phyloP scores from a whole-genome alignment of 1,140 invertebrate genomes.

The Drosophila rhopaloa region DNA sequence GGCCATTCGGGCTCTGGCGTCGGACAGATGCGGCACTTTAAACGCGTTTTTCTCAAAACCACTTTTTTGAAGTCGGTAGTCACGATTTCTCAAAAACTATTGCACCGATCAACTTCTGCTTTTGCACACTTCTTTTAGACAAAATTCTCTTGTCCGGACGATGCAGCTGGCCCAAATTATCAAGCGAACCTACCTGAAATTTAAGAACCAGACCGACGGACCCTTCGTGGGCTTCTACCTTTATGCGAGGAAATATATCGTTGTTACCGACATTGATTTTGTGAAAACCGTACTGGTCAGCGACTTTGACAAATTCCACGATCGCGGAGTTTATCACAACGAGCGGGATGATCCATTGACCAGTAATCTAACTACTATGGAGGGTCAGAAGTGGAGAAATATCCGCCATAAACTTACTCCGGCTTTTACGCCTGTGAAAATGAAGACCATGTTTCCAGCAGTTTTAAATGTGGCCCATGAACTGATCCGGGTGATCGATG shows the following conservation, averaged over 20 bases:
- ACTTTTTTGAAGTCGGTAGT: too few species aligned
- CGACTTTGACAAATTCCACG: slow-evolving; percentile 86
- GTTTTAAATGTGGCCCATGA: slow-evolving; percentile 60
- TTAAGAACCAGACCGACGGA: slow-evolving; percentile 44
- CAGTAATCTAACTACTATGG: slow-evolving; percentile 83
- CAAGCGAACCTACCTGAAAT: slow-evolving; percentile 42
- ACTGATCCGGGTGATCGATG: slow-evolving; percentile 31
- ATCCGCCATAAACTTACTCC: slow-evolving; percentile 86
- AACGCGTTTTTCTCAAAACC: too few species aligned
- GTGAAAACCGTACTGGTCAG: slow-evolving; percentile 86
- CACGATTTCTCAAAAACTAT: too few species aligned
- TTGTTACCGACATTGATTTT: slow-evolving; percentile 64
- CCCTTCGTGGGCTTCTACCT: slow-evolving; percentile 63
- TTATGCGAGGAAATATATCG: slow-evolving; percentile 14
- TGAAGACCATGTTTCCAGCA: slow-evolving; percentile 86
- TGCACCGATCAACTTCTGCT: too few species aligned
- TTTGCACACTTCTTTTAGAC: too few species aligned
- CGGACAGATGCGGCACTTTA: too few species aligned
- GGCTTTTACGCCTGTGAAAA: slow-evolving; percentile 86
- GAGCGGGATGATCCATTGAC: slow-evolving; percentile 85
- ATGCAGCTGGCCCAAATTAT: slow-evolving; percentile 25
- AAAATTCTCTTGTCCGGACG: too few species aligned
- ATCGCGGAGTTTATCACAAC: slow-evolving; percentile 85
- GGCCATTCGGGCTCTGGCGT: too few species aligned
- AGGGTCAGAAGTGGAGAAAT: slow-evolving; percentile 85